Evolutionary conservation across 2,888 invertebrate genomes (phyloP).

Genomic region (Melitaea athalia): DNA sequence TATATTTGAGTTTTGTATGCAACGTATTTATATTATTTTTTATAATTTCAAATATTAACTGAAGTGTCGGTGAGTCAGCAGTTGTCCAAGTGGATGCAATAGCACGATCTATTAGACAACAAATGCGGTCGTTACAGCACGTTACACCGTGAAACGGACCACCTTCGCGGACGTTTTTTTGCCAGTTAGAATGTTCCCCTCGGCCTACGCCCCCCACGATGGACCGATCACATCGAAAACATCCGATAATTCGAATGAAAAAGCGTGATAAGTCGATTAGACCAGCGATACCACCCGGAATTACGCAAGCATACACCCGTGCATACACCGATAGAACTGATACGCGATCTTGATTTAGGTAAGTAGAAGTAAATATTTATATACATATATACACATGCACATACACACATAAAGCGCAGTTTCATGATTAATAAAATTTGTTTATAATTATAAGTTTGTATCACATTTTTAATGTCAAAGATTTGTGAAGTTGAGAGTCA

Average conservation of each 20-base stretch:
- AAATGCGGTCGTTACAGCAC: constrained; percentile 65
- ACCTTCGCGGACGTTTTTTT: constrained; percentile 69
- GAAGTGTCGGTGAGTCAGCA: constrained; percentile 68
- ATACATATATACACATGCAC: neutral
- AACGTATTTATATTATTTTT: constrained; percentile 25
- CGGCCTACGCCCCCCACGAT: constrained; percentile 67
- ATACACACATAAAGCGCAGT: too few relatives aligned
- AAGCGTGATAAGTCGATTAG: constrained; percentile 43
- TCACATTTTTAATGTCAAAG: too few relatives aligned
- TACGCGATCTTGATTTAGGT: neutral
- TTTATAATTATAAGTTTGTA: too few relatives aligned
- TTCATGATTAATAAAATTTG: too few relatives aligned
- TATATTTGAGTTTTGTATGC: too few relatives aligned
- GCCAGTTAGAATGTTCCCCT: constrained; percentile 55
- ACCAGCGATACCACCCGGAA: constrained; percentile 37
- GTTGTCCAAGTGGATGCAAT: constrained; percentile 59
- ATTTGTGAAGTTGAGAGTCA: too few relatives aligned
- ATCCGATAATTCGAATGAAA: constrained; percentile 36
- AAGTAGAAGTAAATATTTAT: neutral
- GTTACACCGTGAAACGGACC: constrained; percentile 78
- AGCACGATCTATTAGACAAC: constrained; percentile 74
- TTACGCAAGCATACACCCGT: constrained; percentile 8
- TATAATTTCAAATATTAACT: constrained; percentile 38
- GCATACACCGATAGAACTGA: too few relatives aligned
- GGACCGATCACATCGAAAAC: constrained; percentile 42